These are phyloP conservation scores for Eupleurogrammus muticus DNA, from an alignment of 2,797 vertebrate genomes.

Conservation along the genomic window DNA sequence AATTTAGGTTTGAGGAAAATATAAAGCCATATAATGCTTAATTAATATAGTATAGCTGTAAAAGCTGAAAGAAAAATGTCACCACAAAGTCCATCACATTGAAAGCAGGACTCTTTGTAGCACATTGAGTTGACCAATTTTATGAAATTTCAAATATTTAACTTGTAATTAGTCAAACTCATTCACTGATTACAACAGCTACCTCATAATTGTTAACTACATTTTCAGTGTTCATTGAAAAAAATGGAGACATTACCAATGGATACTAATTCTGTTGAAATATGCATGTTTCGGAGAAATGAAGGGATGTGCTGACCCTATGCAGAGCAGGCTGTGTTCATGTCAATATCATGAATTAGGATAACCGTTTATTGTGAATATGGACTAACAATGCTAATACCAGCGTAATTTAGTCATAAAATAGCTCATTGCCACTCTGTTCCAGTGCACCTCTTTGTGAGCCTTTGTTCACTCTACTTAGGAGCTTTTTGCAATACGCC, in stretches of 20 bases:
- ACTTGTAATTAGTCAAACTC: no score
- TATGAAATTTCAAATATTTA: neutral
- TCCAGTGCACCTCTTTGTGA: neutral
- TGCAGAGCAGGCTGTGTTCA: no score
- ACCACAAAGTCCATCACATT: neutral
- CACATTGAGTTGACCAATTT: neutral
- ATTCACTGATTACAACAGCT: no score
- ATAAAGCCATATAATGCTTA: neutral
- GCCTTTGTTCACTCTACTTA: neutral
- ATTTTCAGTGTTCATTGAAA: no score
- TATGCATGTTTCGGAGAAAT: neutral
- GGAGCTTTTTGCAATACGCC: slow-evolving; percentile 2
- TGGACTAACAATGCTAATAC: neutral
- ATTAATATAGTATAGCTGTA: neutral
- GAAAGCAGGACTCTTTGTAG: neutral
- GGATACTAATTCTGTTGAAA: neutral
- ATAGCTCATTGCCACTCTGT: neutral
- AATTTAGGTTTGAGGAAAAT: neutral
- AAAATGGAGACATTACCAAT: no score
- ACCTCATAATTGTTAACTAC: no score
- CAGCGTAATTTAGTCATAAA: neutral
- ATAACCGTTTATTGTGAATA: neutral
- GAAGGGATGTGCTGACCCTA: no score
- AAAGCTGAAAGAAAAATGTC: neutral
- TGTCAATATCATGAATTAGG: neutral